Conservation (phyloP, 2,113 vertebrate genomes). For the Strix uralensis region DNA sequence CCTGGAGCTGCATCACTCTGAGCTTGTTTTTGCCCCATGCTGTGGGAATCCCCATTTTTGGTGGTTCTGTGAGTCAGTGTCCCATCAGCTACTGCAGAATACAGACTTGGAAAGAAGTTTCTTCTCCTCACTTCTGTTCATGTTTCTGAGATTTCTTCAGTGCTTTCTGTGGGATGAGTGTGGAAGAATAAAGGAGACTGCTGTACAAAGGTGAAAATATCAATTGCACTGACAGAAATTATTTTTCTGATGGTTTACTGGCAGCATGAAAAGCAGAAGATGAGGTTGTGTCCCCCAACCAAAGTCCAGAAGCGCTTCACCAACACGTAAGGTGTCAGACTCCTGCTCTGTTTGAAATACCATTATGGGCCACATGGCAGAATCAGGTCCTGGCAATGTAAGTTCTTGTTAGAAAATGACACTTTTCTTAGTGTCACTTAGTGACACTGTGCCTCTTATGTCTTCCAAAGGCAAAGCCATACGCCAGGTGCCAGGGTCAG, state of each 20-base stretch:
- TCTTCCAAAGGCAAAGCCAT: background rate
- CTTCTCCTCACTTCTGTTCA: background rate
- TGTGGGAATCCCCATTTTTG: background rate
- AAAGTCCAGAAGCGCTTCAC: background rate
- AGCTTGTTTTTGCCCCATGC: background rate
- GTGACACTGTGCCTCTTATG: background rate
- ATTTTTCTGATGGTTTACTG: background rate
- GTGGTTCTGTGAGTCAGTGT: too few relatives aligned
- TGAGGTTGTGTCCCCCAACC: background rate
- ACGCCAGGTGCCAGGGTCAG: background rate
- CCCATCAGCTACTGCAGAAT: background rate
- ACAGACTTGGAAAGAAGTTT: background rate
- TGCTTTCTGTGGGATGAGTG: background rate
- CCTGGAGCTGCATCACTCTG: background rate
- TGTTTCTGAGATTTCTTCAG: background rate
- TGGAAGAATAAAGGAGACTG: background rate
- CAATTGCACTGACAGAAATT: background rate
- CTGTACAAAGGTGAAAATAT: background rate
- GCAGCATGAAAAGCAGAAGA: background rate
- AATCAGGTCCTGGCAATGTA: background rate
- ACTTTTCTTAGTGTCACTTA: too few relatives aligned
- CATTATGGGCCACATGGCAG: background rate
- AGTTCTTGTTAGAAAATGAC: background rate
- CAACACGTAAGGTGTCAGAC: background rate
- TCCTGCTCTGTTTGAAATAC: background rate